Evolutionary conservation across 2,888 invertebrate species (phyloP), one percentile per base, ranked within the genome.

Genomic region (Dasypolia templi): DNA sequence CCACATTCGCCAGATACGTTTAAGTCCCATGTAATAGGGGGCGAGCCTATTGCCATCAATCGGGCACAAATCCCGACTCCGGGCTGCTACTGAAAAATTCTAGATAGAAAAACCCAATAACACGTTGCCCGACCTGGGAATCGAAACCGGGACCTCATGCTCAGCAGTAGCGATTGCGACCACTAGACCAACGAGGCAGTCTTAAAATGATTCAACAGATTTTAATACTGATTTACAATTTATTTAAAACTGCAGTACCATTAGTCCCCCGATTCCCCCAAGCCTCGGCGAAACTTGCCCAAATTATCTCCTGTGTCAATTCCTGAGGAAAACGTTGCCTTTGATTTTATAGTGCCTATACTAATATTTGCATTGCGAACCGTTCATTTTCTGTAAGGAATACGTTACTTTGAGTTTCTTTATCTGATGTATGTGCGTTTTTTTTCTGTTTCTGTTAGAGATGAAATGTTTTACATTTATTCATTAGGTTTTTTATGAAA

Each of bases 271-370:
- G 14, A 44, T 51, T 51, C 42, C 11, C 3, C 12, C 2, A n/a
- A 46, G 19, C 42, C 83, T 46, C 44, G 29, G n/a, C 66, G 66
- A 67, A 68, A n/a, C 19, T 6, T 35, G 46, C 82, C 62, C 70
- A 79, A n/a, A 82, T 82, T 79, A 79, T 82, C 58, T 70, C 26
- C n/a, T 51, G n/a, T 35, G 77, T 66, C 53, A 77, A 82, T 78
- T 66, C 58, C 14, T 22, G 35, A 49, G 26, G 56, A 62, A 17
- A 66, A n/a, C 22, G 17, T 32, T 79, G 12, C 44, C 44, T 78
- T 58, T 79, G 72, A 83, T 79, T 79, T 77, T 63, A 62, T 67
- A 63, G 70, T 44, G 29, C n/a, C 17, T 63, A 22, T 59, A 65
- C 44, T 44, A 70, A 82, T 55, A 58, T 71, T 78, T n/a, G 55